phyloP scores from a whole-genome alignment of 2,113 vertebrate species.

The Rhinopomastus cyanomelas region DNA sequence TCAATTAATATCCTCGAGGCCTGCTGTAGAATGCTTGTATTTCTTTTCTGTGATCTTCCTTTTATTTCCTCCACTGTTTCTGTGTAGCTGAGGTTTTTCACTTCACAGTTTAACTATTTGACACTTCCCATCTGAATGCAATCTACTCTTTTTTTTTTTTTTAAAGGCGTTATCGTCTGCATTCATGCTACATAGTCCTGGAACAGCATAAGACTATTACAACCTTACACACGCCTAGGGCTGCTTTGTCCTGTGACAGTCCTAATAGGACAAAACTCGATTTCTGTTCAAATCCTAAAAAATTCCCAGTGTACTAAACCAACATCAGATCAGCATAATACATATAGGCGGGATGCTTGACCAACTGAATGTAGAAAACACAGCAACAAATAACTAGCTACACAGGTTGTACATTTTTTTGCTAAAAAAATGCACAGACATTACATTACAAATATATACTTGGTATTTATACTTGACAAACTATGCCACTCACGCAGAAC shows the following conservation, averaged over 20 bases:
- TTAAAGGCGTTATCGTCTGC: not conserved
- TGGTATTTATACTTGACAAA: not conserved
- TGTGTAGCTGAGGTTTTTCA: not conserved
- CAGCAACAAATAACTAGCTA: not conserved
- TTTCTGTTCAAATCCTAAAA: not conserved
- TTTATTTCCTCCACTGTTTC: not conserved
- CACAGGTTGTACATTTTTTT: not conserved
- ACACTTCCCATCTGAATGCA: not conserved
- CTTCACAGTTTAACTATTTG: not conserved
- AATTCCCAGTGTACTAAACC: not conserved
- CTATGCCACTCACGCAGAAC: not conserved
- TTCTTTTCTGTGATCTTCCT: not conserved
- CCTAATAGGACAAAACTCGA: not conserved
- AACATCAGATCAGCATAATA: not conserved
- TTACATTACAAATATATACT: not conserved
- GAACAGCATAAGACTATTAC: not conserved
- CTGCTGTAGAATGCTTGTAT: not conserved
- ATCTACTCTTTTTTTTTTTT: not conserved
- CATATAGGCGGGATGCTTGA: not conserved
- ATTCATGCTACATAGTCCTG: not conserved
- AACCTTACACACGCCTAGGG: not conserved
- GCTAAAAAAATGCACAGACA: not conserved
- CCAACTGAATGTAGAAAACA: not conserved
- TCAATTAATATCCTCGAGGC: not conserved
- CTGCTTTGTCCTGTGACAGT: not conserved